Percentiles rank a stretch among this genome's conserved stretches.
These are phyloP conservation scores for Macaca mulatta DNA, from an alignment of 2,113 vertebrate genomes.

Conservation along the genomic window DNA sequence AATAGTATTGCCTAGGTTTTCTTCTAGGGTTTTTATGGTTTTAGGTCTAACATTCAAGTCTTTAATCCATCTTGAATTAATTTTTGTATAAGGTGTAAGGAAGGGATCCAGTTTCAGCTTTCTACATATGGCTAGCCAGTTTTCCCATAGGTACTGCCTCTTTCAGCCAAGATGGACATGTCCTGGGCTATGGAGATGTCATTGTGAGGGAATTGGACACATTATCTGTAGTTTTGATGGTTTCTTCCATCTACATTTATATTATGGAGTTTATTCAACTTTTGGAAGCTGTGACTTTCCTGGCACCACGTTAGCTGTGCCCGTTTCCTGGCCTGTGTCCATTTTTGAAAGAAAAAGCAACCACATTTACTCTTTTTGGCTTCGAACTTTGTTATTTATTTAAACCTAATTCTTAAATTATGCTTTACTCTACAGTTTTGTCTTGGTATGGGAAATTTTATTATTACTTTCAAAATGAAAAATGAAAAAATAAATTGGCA, in stretches of 20 bases:
- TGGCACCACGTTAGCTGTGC: rapidly evolving
- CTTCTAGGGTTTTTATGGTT: no score
- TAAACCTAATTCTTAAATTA: not conserved
- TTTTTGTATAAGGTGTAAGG: no score
- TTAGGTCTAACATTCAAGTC: no score
- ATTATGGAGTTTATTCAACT: rapidly evolving
- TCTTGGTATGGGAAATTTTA: not conserved
- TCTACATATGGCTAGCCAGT: no score
- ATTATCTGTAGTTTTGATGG: rapidly evolving
- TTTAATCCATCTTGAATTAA: no score
- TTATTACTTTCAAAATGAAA: slow-evolving; percentile 49
- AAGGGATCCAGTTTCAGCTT: no score
- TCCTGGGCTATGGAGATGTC: not conserved
- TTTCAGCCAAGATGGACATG: rapidly evolving
- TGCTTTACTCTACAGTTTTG: not conserved
- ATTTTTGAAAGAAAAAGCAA: not conserved
- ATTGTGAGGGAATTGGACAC: not conserved
- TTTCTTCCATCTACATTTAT: not conserved
- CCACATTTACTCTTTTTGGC: not conserved
- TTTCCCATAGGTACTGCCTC: not conserved
- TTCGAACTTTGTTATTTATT: not conserved
- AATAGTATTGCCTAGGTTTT: no score
- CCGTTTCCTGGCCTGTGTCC: not conserved
- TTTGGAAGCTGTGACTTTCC: not conserved
- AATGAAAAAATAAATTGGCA: slow-evolving; percentile 52